These are phyloP conservation scores for Loris lydekkerianus DNA, from an alignment of 2,797 vertebrate genomes.

Conservation along the genomic window DNA sequence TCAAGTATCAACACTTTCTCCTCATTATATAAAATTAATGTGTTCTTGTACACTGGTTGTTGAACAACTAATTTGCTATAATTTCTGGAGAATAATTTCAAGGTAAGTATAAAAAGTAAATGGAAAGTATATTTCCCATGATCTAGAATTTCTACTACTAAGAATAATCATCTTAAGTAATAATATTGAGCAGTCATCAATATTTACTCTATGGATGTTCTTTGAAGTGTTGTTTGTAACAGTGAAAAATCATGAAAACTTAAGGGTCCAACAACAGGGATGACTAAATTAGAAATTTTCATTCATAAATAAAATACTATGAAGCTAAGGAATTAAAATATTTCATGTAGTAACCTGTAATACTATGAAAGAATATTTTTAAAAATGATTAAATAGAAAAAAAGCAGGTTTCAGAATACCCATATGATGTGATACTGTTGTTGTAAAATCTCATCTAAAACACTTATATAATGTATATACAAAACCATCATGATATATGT, in stretches of 20 bases:
- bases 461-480: neutral
- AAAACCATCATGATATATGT: conserved; percentile 40
- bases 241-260: conserved; percentile 37
- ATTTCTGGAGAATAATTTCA: neutral
- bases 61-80: neutral
- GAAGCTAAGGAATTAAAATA: conserved; percentile 7
- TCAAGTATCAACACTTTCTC: conserved; percentile 21
- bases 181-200: neutral
- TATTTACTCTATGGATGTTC: neutral
- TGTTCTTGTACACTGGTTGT: neutral
- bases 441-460: conserved; percentile 41
- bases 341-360: neutral
- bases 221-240: neutral
- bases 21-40: conserved; percentile 12
- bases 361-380: neutral
- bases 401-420: conserved; percentile 34
- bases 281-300: conserved; percentile 44
- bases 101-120: neutral
- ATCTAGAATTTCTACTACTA: neutral
- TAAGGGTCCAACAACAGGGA: neutral
- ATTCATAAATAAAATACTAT: conserved; percentile 49
- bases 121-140: neutral
- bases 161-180: conserved; percentile 31
- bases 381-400: conserved; percentile 23
- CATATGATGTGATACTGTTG: neutral